phyloP scores from a whole-genome alignment of 2,113 vertebrate species.

The Dasyprocta punctata region DNA sequence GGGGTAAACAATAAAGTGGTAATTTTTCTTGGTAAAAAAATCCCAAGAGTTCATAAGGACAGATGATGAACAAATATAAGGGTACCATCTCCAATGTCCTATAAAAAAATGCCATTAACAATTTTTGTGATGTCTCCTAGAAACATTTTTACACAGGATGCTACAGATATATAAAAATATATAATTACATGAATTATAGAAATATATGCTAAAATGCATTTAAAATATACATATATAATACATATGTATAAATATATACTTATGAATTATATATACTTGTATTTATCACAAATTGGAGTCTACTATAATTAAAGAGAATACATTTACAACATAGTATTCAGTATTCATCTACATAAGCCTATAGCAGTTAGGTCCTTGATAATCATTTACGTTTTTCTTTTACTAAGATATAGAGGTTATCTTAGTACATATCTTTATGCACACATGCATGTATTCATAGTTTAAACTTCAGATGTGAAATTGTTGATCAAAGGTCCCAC shows the following conservation, averaged over 20 bases:
- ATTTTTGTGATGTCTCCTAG: neutral
- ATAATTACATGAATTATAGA: neutral
- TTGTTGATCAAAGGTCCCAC: neutral
- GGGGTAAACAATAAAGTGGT: neutral
- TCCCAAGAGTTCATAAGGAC: neutral
- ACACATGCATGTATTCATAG: neutral
- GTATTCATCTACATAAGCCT: neutral
- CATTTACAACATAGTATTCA: neutral
- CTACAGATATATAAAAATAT: neutral
- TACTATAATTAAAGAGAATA: neutral
- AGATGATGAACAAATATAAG: neutral
- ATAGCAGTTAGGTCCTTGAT: neutral
- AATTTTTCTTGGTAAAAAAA: neutral
- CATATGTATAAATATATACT: neutral
- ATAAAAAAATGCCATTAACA: neutral
- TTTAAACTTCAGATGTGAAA: neutral
- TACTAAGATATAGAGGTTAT: neutral
- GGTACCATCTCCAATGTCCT: neutral
- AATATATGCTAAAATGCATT: neutral
- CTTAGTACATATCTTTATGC: neutral
- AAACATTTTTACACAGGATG: constrained; percentile 3
- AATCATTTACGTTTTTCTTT: neutral
- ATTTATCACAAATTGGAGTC: neutral
- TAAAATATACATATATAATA: neutral
- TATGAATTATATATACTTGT: neutral